Base-by-base conservation (phyloP, 2,888 invertebrate species). In the Crioceris asparagi region DNA sequence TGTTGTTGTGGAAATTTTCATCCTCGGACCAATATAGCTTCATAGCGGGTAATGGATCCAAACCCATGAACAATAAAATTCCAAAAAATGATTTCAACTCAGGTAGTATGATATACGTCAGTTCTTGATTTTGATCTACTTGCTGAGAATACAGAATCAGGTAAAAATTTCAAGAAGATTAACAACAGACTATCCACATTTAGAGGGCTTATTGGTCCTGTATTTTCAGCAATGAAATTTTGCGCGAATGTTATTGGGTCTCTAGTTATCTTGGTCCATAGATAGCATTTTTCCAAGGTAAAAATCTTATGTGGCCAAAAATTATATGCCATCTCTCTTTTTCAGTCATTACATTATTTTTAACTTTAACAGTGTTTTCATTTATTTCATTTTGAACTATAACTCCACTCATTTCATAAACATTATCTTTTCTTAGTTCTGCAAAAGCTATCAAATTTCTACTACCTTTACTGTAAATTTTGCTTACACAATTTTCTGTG, bases 1-100 rank as follows among this genome's bases (percentile, higher is more conserved):
- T 46, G n/a, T 19, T 7, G 19, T 46, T 43, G 11, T 41, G 38
- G 17, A 50, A 36, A 30, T 38, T 40, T 36, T 38, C 34, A 11
- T 38, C 33, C 30, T 26, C 36, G 6, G 40, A 43, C 48, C 48
- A 48, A 35, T 49, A 46, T 32, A 47, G 43, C 19, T 41, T 42
- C 25, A 49, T 47, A 39, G 41, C 47, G 4, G 48, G 45, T 6
- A 33, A 8, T 17, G 30, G 17, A 33, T 38, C 27, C 3, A 38
- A 23, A 27, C 32, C 29, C 38, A 38, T 38, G 18, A 38, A 17
- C 17, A 38, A 16, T 7, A 17, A 19, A 11, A 38, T 38, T 32
- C 38, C 32, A 26, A 38, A 32, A 27, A 38, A 38, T n/a, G 38
- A 32, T 23, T 37, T 32, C 31, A 37, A 29, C 18, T 37, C 36